Conservation (phyloP, 2,797 vertebrate genomes). For the Lepilemur ruficaudatus region DNA sequence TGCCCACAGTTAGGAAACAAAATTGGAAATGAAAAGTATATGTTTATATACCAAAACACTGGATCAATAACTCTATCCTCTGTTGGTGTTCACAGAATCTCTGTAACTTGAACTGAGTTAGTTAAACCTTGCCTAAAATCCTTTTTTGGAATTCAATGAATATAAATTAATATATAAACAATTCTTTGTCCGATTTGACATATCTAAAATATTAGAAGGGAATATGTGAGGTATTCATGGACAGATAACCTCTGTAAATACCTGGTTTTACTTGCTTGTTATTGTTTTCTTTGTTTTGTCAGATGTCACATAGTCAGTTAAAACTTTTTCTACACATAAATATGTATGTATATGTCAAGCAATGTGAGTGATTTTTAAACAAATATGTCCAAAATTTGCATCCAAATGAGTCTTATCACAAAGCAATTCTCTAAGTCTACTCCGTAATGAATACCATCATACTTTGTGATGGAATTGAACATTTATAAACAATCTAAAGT, state of each 20-base stretch:
- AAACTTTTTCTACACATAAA: slow-evolving; percentile 26
- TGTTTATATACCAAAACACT: background rate
- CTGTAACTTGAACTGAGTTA: background rate
- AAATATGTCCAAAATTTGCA: background rate
- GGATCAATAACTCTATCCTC: background rate
- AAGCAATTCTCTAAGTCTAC: background rate
- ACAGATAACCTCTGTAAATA: background rate
- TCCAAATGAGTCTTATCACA: background rate
- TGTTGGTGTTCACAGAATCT: background rate
- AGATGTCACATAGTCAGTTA: background rate
- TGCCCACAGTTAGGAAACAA: background rate
- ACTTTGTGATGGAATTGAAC: background rate
- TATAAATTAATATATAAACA: background rate
- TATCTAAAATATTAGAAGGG: background rate
- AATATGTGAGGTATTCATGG: background rate
- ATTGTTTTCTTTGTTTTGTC: background rate
- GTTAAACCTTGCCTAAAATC: background rate
- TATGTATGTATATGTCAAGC: background rate
- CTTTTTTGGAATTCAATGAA: background rate
- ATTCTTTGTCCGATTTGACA: background rate
- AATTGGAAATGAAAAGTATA: background rate
- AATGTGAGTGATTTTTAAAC: slow-evolving; percentile 33
- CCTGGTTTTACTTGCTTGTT: background rate
- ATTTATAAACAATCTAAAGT: slow-evolving; percentile 17
- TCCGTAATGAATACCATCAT: background rate